Conservation (phyloP, 2,888 invertebrate genomes). For the Volucella zonaria region DNA sequence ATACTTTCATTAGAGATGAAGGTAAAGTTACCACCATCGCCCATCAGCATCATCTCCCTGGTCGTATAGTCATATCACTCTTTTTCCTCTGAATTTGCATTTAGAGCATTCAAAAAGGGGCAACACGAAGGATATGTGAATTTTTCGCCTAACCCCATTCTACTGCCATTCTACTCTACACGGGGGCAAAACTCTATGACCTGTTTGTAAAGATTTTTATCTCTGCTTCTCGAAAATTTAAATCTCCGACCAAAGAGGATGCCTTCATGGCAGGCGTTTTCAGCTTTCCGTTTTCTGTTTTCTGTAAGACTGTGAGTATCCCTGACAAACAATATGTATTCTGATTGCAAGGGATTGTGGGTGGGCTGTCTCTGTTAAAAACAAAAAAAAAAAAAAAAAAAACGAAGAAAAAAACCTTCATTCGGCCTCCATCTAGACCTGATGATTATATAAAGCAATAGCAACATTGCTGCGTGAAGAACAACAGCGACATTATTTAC, state of each 20-base stretch:
- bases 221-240: constrained; percentile 49
- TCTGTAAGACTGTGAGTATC: constrained; percentile 39
- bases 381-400: too few species aligned
- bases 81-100: constrained; percentile 58
- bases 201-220: constrained; percentile 63
- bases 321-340: constrained; percentile 61
- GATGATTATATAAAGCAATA: constrained; percentile 28
- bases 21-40: constrained; percentile 29
- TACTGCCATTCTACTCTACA: too few species aligned
- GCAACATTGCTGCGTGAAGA: constrained; percentile 56
- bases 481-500: constrained; percentile 75
- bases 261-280: constrained; percentile 50
- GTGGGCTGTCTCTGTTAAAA: not conserved
- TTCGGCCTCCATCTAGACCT: not conserved
- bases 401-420: not conserved
- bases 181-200: constrained; percentile 50
- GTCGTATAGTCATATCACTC: constrained; percentile 19
- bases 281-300: too few species aligned
- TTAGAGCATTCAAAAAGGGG: constrained; percentile 46
- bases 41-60: constrained; percentile 5
- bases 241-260: constrained; percentile 47
- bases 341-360: constrained; percentile 49
- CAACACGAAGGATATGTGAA: constrained; percentile 45
- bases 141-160: constrained; percentile 24
- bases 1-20: constrained; percentile 63